Percentiles rank a stretch among this genome's conserved stretches.
These are phyloP conservation scores for Drosophila anceps DNA, from an alignment of 2,888 invertebrate species.

Conservation along the genomic window DNA sequence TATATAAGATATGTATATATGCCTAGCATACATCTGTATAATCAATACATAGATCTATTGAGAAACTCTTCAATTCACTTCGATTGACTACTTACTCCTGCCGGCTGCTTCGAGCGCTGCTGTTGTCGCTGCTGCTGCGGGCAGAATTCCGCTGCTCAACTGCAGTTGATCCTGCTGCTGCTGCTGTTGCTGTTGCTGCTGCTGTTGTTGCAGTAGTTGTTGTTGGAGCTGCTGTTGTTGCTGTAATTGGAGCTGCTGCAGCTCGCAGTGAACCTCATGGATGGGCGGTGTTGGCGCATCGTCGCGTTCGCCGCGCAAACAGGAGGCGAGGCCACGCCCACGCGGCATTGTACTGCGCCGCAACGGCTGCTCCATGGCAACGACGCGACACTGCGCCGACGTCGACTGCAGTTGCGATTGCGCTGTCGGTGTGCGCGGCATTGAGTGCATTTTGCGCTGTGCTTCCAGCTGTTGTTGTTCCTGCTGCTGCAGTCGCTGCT, in stretches of 20 bases:
- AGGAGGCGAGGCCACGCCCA: conserved; percentile 84
- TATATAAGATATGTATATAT: no score
- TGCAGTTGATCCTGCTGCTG: conserved; percentile 56
- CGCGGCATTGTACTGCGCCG: conserved; percentile 84
- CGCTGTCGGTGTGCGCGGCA: conserved; percentile 64
- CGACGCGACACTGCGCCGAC: conserved; percentile 43
- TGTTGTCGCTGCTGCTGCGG: conserved; percentile 34
- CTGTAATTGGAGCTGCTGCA: conserved; percentile 68
- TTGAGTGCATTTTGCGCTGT: conserved; percentile 67
- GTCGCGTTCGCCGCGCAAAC: conserved; percentile 85
- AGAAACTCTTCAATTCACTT: no score
- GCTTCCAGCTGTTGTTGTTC: conserved; percentile 38
- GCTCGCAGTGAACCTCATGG: conserved; percentile 66
- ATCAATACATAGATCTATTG: background rate
- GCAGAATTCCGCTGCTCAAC: conserved; percentile 40
- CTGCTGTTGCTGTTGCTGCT: conserved; percentile 47
- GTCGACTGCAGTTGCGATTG: conserved; percentile 31
- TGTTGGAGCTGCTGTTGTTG: conserved; percentile 76
- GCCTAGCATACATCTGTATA: background rate
- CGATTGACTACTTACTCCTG: conserved; percentile 71
- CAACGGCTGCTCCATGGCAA: conserved; percentile 68
- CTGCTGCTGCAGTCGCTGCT: conserved; percentile 30
- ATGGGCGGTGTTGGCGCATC: conserved; percentile 79
- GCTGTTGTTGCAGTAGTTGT: conserved; percentile 71
- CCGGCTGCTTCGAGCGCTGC: conserved; percentile 66